These are phyloP conservation scores for Grus americana DNA, from an alignment of 2,113 vertebrate species.

Conservation along the genomic window DNA sequence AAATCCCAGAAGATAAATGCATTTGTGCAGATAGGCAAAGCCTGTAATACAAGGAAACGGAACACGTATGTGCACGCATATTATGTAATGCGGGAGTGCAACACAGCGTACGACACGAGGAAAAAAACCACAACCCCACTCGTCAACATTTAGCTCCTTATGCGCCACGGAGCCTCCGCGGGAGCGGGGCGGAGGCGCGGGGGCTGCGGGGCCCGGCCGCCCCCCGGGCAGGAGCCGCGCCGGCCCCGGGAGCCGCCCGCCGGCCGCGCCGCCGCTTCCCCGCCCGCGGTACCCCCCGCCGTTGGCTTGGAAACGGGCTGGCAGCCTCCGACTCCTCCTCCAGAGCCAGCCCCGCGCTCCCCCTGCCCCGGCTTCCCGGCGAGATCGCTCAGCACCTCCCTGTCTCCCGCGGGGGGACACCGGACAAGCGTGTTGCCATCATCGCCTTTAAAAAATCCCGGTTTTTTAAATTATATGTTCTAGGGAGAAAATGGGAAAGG, in stretches of 20 bases:
- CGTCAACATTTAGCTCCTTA: neutral
- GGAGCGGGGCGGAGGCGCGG: neutral
- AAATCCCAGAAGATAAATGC: neutral
- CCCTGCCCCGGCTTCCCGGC: conserved; percentile 38
- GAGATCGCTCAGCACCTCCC: conserved; percentile 4
- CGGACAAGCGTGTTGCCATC: neutral
- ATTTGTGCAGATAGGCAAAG: neutral
- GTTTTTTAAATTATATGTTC: neutral
- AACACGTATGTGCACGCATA: neutral
- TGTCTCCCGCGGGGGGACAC: conserved; percentile 28
- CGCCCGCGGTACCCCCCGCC: conserved; percentile 19
- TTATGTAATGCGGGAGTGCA: neutral
- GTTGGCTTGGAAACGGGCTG: conserved; percentile 64
- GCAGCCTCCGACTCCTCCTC: conserved; percentile 39
- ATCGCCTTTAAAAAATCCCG: neutral
- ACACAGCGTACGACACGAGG: neutral
- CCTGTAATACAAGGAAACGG: neutral
- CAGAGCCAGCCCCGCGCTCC: conserved; percentile 43
- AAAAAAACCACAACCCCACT: neutral
- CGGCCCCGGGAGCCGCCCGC: neutral
- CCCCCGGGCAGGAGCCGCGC: neutral
- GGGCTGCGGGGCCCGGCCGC: neutral
- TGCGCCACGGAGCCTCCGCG: neutral
- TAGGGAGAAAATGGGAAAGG: neutral
- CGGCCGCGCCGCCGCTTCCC: neutral